Base-by-base conservation (phyloP, 2,113 vertebrate species). In the Pelmatolapia mariae region DNA sequence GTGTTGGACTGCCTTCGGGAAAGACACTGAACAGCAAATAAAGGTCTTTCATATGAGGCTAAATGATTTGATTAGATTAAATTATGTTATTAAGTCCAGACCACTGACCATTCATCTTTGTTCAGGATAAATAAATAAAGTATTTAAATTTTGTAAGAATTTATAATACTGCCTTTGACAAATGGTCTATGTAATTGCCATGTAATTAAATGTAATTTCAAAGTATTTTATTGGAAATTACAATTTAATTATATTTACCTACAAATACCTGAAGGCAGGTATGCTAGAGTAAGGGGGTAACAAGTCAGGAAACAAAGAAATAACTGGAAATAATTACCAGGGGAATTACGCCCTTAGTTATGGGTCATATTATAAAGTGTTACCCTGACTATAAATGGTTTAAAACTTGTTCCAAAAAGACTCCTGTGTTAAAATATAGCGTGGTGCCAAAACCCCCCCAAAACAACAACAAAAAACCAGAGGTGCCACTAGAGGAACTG, bases 381-480 rank as follows among this genome's bases (percentile, higher is more conserved):
- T 38, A 66, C 1, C 61, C 33, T 66, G 61, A 66, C 19, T 22
- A 38, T 66, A 38, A 66, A 66, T 38, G 19, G 33, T 66, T 38
- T 38, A 10, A 71, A 13, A 16, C 38, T 43, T 43, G 66, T 71
- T 71, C 13, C 8, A 71, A 73, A 50, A 76, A 19, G 10, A 50
- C 71, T 61, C 29, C 9, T 0, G 2, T 47, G 3, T 76, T 47
- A 43, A 24, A 40, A 45, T 43, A 26, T 24, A 78, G 26, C 6
- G 3, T 76, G 15, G 9, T 29, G 24, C 40, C n/a, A 43, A 24
- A 24, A 2, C 0, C 0, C 5, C 57, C 29, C 57, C 0, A 10
- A 45, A 71, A 71, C n/a, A 22, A 10, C 38, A 73, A 24, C 7
- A 45, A 71, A 71, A 43, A 26, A 45, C 3, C 22, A 73, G 6